These are phyloP conservation scores for Okamejei kenojei DNA, from an alignment of 2,797 vertebrate species.

Conservation along the genomic window DNA sequence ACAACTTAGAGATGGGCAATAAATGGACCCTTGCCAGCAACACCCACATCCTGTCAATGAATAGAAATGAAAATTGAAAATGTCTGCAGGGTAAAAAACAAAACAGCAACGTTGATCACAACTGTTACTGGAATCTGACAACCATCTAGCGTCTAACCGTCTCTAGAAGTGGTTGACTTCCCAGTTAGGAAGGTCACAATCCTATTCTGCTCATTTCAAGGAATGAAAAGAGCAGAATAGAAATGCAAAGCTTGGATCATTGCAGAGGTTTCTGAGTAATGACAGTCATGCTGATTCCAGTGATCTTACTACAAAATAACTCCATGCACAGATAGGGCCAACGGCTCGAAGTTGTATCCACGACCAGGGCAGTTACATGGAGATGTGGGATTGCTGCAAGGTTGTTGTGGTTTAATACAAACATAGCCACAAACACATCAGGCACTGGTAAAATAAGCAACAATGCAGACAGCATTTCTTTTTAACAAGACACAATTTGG, in stretches of 20 bases:
- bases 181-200: too few relatives aligned
- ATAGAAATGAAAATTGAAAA: background rate
- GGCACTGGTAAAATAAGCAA: background rate
- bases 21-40: background rate
- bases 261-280: background rate
- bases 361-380: background rate
- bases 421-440: background rate
- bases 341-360: background rate
- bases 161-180: background rate
- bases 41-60: background rate
- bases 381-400: too few relatives aligned
- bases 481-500: too few relatives aligned
- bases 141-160: background rate
- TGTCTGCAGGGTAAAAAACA: background rate
- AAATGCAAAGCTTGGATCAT: background rate
- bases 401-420: background rate
- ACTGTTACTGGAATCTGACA: background rate
- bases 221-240: too few relatives aligned
- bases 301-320: background rate
- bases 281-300: background rate
- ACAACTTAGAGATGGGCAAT: background rate
- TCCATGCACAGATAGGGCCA: background rate
- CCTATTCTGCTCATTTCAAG: background rate
- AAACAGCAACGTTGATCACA: background rate
- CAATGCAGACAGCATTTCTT: background rate